Evolutionary conservation across 2,113 vertebrate species (phyloP), one percentile per base, ranked within the genome.

Genomic region (Mohoua ochrocephala): DNA sequence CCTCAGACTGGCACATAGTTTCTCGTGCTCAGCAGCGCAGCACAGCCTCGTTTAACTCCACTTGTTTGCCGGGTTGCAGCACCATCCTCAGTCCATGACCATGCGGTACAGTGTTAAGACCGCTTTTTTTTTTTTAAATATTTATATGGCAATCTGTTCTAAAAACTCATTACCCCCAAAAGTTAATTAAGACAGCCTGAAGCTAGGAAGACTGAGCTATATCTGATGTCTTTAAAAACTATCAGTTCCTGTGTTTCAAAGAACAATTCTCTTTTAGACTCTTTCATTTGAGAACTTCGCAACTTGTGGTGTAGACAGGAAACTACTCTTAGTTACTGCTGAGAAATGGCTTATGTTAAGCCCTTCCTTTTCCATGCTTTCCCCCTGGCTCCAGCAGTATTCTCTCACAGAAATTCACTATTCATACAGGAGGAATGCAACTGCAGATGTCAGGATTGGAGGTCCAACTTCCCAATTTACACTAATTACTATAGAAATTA

Each of bases 31-130:
- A 3, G 67, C 80, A 41, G 24, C 0, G 11, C 56, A 14, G 37
- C 39, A 13, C 5, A 0, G 39, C n/a, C 67, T 39, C 13, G 2
- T n/a, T 17, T 20, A 52, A 21, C 45, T 47, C 19, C 0, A 35
- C 60, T 30, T 7, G 0, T 39, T n/a, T 26, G 49, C 15, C 41
- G 52, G 44, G 13, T 4, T 74, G 63, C 85, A 90, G 50, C 68
- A 27, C 26, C 7, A 11, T 10, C 23, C 45, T 30, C 39, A 42
- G 49, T 3, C 33, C 12, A 2, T 2, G 6, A 39, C 50, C 27
- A 11, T 0, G 1, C 23, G 21, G 15, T 22, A 49, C 3, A 1
- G 21, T 15, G 21, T 16, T 7, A 71, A 64, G 5, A 44, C 12
- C 10, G 28, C 35, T n/a, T n/a, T n/a, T n/a, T 42, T 44, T 27